Conservation (phyloP, 2,888 invertebrate genomes). For the Onchidella celtica region DNA sequence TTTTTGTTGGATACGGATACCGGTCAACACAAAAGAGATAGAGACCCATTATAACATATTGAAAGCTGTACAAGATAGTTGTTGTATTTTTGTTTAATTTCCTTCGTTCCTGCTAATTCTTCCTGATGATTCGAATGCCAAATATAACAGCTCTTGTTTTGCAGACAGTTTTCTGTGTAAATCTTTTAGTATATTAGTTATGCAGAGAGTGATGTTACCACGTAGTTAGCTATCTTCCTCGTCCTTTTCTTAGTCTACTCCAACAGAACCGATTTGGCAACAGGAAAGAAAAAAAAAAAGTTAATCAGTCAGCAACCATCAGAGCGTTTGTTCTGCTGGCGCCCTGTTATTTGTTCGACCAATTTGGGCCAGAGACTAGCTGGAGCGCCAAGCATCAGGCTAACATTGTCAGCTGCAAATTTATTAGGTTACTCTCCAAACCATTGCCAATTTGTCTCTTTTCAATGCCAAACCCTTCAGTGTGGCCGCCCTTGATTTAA, state of each 20-base stretch:
- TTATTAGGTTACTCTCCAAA: neutral
- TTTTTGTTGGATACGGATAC: no score
- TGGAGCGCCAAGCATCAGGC: neutral
- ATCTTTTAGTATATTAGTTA: no score
- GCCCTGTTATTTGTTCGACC: slow-evolving; percentile 6
- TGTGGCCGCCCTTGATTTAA: neutral
- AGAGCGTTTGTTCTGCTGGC: neutral
- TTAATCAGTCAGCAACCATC: slow-evolving; percentile 1
- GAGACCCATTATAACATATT: no score
- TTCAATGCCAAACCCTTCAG: neutral
- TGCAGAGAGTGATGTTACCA: no score
- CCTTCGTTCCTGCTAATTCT: no score
- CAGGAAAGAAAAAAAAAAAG: no score
- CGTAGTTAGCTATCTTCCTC: neutral
- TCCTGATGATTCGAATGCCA: no score
- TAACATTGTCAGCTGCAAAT: neutral
- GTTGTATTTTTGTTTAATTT: no score
- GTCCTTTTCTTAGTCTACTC: neutral
- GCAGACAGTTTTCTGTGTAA: no score
- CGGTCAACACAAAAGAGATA: no score
- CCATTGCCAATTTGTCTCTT: neutral
- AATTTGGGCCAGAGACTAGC: neutral
- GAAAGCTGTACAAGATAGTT: no score
- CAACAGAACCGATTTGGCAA: neutral
- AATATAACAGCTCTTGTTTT: no score